Percentiles rank a stretch among this genome's conserved stretches.
Evolutionary conservation across 2,113 vertebrate genomes (phyloP).

Genomic region (Scomber colias): DNA sequence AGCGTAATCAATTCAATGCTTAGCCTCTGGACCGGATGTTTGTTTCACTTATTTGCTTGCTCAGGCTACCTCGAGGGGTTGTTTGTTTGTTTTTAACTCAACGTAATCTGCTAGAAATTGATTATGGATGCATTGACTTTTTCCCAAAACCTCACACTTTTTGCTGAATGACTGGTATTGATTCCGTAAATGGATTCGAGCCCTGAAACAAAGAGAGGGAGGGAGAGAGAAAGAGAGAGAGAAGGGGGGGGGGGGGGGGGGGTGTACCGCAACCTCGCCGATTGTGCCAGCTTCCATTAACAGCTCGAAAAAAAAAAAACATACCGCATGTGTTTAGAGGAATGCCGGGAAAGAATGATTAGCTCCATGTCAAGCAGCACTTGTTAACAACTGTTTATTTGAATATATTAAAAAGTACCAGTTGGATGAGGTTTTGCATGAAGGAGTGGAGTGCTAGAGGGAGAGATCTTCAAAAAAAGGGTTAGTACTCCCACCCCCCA

Average conservation of each 20-base stretch:
- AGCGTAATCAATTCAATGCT: conserved; percentile 32
- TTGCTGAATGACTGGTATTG: conserved; percentile 17
- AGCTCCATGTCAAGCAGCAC: too few relatives aligned
- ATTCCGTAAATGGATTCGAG: conserved; percentile 25
- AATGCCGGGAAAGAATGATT: neutral
- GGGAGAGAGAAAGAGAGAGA: too few relatives aligned
- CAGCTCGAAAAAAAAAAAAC: neutral
- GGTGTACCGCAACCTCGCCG: neutral
- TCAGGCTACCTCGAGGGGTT: neutral
- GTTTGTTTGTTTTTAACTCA: neutral
- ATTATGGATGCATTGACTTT: neutral
- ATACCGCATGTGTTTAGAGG: neutral
- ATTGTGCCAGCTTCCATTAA: conserved; percentile 8
- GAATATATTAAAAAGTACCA: neutral
- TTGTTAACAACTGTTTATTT: conserved; percentile 13
- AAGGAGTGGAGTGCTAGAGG: neutral
- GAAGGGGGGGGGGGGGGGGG: neutral
- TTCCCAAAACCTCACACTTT: conserved; percentile 3
- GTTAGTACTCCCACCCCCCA: neutral
- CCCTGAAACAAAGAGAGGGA: neutral
- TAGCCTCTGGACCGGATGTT: conserved; percentile 26
- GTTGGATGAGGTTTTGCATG: neutral
- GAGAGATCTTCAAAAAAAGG: neutral
- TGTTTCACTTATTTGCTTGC: conserved; percentile 21
- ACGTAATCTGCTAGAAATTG: neutral